Evolutionary conservation across 2,113 vertebrate species (phyloP), one percentile per base, ranked within the genome.

Genomic region (Clarias gariepinus): DNA sequence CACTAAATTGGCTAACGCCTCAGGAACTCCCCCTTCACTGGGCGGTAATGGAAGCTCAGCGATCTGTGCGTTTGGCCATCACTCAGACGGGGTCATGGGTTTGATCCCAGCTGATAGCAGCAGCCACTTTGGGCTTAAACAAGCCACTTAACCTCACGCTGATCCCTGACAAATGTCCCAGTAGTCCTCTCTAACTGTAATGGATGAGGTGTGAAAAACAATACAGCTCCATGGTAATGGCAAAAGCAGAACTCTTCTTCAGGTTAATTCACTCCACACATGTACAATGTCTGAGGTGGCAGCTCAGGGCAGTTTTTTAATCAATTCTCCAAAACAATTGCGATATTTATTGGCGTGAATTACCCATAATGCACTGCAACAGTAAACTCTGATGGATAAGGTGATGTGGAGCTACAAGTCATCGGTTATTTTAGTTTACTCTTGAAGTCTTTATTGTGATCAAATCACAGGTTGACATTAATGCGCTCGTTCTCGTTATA

Each of bases 61-160:
- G 69, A 76, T 84, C 83, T 73, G 71, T 76, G 69, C 30, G 36
- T 36, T 61, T 84, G 83, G 33, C 33, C 58, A 76, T 76, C 28
- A 76, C 55, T 84, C 83, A 61, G 69, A 76, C 61, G 53, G 58
- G 83, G 83, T 84, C 83, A 76, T 25, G 83, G 69, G 47, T 58
- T 76, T 47, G 57, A 84, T 76, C 69, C 71, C 83, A 52, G 69
- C 69, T 74, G 83, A 76, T 41, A 23, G 83, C 83, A 13, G 23
- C 55, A 47, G 83, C 83, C 71, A 84, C 69, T 76, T 36, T 84
- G 71, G 69, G 30, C 55, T 76, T 61, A 61, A 76, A 76, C 66
- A 61, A 76, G 55, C 55, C 83, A 84, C 36, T 84, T 84, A 84
- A 84, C 83, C 83, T 76, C 57, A 60, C 4, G 30, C 30, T 74